These are phyloP conservation scores for Pachypeltis micranthus DNA, from an alignment of 1,140 invertebrate genomes.

Conservation along the genomic window DNA sequence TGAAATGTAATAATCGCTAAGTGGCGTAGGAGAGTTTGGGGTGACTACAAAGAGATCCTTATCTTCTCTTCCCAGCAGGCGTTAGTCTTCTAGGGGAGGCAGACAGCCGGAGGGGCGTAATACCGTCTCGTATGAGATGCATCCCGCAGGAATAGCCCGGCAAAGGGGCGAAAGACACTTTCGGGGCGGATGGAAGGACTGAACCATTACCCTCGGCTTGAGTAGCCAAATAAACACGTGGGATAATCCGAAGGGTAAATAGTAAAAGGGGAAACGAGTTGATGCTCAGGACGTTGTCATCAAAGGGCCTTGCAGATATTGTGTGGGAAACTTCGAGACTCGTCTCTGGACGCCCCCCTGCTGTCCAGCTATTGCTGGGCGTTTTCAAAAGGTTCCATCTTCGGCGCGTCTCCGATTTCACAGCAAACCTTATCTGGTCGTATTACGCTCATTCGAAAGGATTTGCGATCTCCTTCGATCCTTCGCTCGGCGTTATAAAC, in stretches of 20 bases:
- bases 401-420: too few species aligned
- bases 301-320: neutral
- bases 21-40: neutral
- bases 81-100: too few species aligned
- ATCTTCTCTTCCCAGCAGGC: neutral
- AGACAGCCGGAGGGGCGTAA: neutral
- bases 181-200: neutral
- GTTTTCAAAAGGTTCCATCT: too few species aligned
- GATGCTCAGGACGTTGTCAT: neutral
- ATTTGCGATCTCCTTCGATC: too few species aligned
- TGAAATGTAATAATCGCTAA: constrained; percentile 2
- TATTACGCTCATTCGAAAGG: too few species aligned
- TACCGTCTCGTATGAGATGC: too few species aligned
- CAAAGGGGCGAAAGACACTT: neutral
- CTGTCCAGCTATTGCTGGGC: too few species aligned
- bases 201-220: neutral
- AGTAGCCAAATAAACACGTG: constrained; percentile 9
- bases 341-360: too few species aligned
- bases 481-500: too few species aligned
- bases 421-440: too few species aligned
- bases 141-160: neutral
- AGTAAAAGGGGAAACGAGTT: neutral
- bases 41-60: constrained; percentile 1
- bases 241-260: neutral
- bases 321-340: too few species aligned